A percentile compares a stretch with the other conserved stretches of the same genome.
Conservation (phyloP, 1,140 invertebrate genomes). For the Lysiphlebus fabarum region DNA sequence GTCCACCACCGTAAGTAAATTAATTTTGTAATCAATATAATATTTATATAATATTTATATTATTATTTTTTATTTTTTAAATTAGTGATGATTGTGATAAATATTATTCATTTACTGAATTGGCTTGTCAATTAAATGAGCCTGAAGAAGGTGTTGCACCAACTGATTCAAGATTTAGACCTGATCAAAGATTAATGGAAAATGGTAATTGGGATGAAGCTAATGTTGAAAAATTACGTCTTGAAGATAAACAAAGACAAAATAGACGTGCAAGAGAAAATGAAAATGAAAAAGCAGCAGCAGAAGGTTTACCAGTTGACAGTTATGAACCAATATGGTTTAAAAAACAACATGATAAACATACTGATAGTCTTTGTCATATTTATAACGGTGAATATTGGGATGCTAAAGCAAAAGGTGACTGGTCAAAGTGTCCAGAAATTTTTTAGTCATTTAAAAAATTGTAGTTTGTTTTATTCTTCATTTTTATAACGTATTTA, state of each 20-base stretch:
- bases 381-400: constrained; percentile 89
- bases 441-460: constrained; percentile 70
- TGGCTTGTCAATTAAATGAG: constrained; percentile 96
- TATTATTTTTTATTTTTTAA: constrained; percentile 33
- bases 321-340: constrained; percentile 92
- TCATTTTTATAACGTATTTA: too few relatives aligned
- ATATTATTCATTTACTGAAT: constrained; percentile 91
- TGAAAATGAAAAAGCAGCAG: constrained; percentile 75
- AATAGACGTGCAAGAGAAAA: constrained; percentile 70
- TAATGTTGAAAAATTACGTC: constrained; percentile 82
- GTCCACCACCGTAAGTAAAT: constrained; percentile 66
- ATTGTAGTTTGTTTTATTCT: too few relatives aligned
- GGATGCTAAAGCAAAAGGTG: constrained; percentile 81
- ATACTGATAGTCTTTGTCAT: constrained; percentile 79
- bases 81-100: constrained; percentile 68
- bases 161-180: constrained; percentile 89
- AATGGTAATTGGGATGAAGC: constrained; percentile 94
- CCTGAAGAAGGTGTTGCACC: constrained; percentile 88
- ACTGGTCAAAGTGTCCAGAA: constrained; percentile 90
- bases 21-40: too few relatives aligned
- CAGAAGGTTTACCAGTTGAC: constrained; percentile 68
- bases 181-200: constrained; percentile 98
- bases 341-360: constrained; percentile 73
- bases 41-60: constrained; percentile 2
- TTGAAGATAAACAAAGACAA: constrained; percentile 93